Percentiles rank a stretch among this genome's conserved stretches.
phyloP scores from a whole-genome alignment of 2,888 invertebrate genomes.

The Eristalinus aeneus region DNA sequence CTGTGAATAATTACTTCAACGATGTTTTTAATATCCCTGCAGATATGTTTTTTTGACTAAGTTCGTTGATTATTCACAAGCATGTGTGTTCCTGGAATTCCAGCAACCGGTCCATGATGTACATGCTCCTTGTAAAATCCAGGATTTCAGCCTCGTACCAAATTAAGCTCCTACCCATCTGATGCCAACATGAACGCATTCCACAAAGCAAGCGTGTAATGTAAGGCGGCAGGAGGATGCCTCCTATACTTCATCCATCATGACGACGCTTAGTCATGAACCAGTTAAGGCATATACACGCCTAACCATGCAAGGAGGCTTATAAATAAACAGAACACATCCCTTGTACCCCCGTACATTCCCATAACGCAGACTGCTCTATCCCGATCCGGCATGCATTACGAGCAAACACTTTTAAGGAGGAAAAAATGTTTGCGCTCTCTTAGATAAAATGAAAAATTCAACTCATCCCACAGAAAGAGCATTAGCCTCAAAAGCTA shows the following conservation, averaged over 20 bases:
- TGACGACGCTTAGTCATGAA: background rate
- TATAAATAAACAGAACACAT: background rate
- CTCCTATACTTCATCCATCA: background rate
- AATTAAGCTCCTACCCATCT: background rate
- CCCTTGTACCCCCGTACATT: background rate
- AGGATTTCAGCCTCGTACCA: background rate
- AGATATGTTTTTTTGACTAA: too few species aligned
- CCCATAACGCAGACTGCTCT: background rate
- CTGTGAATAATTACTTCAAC: too few species aligned
- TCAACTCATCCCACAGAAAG: constrained; percentile 13
- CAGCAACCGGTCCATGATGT: too few species aligned
- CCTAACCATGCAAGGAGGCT: background rate
- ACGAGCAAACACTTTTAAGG: background rate
- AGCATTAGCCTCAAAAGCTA: background rate
- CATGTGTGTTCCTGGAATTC: too few species aligned
- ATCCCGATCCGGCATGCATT: background rate
- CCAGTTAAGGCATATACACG: background rate
- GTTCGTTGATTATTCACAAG: too few species aligned
- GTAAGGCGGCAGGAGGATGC: background rate
- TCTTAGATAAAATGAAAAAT: constrained; percentile 20
- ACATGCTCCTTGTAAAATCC: too few species aligned
- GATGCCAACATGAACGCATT: background rate
- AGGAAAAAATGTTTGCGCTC: background rate
- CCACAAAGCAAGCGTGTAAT: background rate
- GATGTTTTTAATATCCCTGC: too few species aligned